Conservation (phyloP, 1,140 invertebrate species). For the Phocides pigmalion region DNA sequence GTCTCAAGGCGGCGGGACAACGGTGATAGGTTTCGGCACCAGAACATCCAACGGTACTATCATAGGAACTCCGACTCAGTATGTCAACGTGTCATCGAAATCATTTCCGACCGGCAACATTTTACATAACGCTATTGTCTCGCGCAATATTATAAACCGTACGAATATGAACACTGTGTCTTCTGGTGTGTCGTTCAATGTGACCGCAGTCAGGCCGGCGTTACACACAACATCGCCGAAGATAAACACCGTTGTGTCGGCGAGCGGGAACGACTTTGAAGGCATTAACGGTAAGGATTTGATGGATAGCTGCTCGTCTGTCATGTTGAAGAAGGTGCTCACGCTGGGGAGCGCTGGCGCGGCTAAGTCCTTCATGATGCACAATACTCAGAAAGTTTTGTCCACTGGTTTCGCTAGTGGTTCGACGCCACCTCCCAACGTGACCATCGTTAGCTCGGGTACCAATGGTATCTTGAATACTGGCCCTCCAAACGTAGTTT, state of each 20-base stretch:
- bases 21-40: constrained; percentile 76
- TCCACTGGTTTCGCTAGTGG: constrained; percentile 78
- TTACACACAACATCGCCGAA: constrained; percentile 64
- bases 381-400: constrained; percentile 80
- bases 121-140: constrained; percentile 80
- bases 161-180: constrained; percentile 46
- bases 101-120: constrained; percentile 81
- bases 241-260: constrained; percentile 57
- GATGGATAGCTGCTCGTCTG: constrained; percentile 81
- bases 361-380: constrained; percentile 81
- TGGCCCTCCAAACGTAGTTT: constrained; percentile 55
- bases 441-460: constrained; percentile 76
- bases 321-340: constrained; percentile 82
- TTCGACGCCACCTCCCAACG: constrained; percentile 69
- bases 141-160: constrained; percentile 72
- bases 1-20: constrained; percentile 75
- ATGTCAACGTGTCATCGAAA: constrained; percentile 79
- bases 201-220: constrained; percentile 60
- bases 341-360: constrained; percentile 77
- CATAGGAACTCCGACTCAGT: constrained; percentile 65
- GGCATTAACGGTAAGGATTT: constrained; percentile 79
- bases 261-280: constrained; percentile 60
- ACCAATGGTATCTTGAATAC: constrained; percentile 57
- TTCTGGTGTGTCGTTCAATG: constrained; percentile 68
- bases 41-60: constrained; percentile 68